Conservation (phyloP, 2,888 invertebrate genomes). For the Lymantria dispar region DNA sequence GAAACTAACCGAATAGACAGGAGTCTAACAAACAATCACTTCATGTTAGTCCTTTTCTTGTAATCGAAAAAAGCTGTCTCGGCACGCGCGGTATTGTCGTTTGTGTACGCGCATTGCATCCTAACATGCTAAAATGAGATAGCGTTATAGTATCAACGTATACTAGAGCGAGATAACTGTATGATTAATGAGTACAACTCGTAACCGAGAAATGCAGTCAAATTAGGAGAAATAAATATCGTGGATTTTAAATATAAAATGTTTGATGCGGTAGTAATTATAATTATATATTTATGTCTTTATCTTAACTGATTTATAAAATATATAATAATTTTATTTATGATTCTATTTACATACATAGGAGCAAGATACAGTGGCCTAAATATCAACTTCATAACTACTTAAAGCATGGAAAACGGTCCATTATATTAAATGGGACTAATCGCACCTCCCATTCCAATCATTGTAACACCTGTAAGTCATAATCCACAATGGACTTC, state of each 20-base stretch:
- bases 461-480: no score
- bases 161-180: slow-evolving; percentile 42
- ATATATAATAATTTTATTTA: no score
- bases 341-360: no score
- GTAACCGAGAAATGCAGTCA: slow-evolving; percentile 72
- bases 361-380: no score
- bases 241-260: slow-evolving; percentile 38
- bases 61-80: slow-evolving; percentile 52
- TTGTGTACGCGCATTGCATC: slow-evolving; percentile 64
- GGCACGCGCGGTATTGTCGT: slow-evolving; percentile 68
- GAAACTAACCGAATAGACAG: slow-evolving; percentile 56
- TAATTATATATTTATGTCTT: neutral
- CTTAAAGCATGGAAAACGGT: no score
- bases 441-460: no score
- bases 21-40: slow-evolving; percentile 53
- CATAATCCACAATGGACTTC: no score
- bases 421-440: no score
- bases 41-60: slow-evolving; percentile 71
- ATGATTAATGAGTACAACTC: slow-evolving; percentile 67
- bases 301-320: neutral
- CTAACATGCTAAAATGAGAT: slow-evolving; percentile 52
- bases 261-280: neutral
- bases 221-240: slow-evolving; percentile 77
- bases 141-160: slow-evolving; percentile 13
- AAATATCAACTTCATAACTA: no score